Evolutionary conservation across 2,797 vertebrate genomes (phyloP), one percentile per base, ranked within the genome.

Genomic region (Mus spretus): DNA sequence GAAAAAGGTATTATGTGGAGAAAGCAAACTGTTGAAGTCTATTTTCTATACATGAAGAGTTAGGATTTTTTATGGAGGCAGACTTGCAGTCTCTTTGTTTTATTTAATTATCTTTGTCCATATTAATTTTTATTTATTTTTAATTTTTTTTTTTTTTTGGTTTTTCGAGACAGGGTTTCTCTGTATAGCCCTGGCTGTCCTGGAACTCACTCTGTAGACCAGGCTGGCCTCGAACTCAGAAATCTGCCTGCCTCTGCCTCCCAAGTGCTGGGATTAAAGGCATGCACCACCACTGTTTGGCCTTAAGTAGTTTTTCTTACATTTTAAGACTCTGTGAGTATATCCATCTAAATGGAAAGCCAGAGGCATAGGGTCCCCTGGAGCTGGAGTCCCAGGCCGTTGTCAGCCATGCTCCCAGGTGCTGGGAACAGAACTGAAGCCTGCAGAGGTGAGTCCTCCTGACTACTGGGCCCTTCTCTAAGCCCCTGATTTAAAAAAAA

Each of bases 31-130:
- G 53, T 12, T 81, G 84, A 89, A 93, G 37, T 88, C 20, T 28
- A 26, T 82, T 95, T 81, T 55, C 63, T 91, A 22, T 20, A 11
- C n/a, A 37, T 17, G 75, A 67, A 92, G 75, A 86, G 87, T 88
- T 84, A 74, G 84, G 78, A 77, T 65, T 44, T 83, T 82, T 83
- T 63, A 40, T 22, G 13, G 57, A 61, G 57, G 6, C 24, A 77
- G 74, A 13, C 40, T n/a, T 86, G 5, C 59, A 53, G 77, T 88
- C 26, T 85, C 75, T 78, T 24, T 2, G 28, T 84, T 77, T 88
- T 53, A 65, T 55, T 74, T 88, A 80, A 85, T 95, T 85, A 47
- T 12, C 74, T 5, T n/a, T 15, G 19, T 70, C 9, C 67, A 72
- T 72, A 37, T 37, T 72, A 37, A 72, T n/a, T n/a, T n/a, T n/a